Base-by-base conservation (phyloP, 2,888 invertebrate species). In the Platerodrilus igneus region DNA sequence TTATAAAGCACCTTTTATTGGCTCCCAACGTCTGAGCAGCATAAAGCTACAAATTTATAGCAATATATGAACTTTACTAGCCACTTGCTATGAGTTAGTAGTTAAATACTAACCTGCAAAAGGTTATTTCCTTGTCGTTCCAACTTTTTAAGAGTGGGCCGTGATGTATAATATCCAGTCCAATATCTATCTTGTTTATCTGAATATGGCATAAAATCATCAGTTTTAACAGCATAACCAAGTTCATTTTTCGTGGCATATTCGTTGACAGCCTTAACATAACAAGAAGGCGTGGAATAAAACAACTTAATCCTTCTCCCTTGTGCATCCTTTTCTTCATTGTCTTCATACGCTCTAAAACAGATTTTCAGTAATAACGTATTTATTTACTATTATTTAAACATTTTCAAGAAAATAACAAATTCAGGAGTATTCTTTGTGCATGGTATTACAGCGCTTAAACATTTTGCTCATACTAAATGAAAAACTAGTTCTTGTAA, bases 251-350 rank as follows among this genome's bases (percentile, higher is more conserved):
- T 60, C 13, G 57, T 46, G 33, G 68, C 62, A 5, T 67, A 64
- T 14, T 66, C 58, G 43, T 70, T 77, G 0, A 89, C 68, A 0
- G 86, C 77, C 57, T 87, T 82, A 36, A 87, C 53, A 55, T 89
- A 89, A 54, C 89, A 89, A 0, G 82, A 79, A 0, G 89, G 89
- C 0, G 87, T 88, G 0, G 89, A 89, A 58, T 89, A 89, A 44
- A 87, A 76, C 3, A 89, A 64, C 52, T 90, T 87, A 0, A 90
- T 50, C 29, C 45, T 74, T 0, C 77, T 48, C 4, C 46, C 49
- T 10, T 16, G 4, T 5, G 8, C 17, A 6, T 48, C 40, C 2
- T 3, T 20, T 20, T 48, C 25, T 2, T n/a, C 7, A 9, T 8
- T 5, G 2, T 37, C 33, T 20, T 19, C 14, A 9, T 17, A 43